phyloP scores from a whole-genome alignment of 2,113 vertebrate species.

The Larimichthys polyactis region DNA sequence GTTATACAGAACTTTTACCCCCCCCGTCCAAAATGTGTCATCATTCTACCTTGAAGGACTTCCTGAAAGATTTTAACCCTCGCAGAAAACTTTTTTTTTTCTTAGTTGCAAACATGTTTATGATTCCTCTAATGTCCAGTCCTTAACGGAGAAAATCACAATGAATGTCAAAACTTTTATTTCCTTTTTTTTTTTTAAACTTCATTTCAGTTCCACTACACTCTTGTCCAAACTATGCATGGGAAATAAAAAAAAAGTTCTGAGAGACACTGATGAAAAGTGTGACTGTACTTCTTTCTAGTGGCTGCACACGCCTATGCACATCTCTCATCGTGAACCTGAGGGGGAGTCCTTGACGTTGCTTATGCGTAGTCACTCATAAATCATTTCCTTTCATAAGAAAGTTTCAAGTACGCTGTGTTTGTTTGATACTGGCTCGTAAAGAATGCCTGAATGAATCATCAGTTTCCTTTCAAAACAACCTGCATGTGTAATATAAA shows the following conservation, averaged over 20 bases:
- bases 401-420: conserved; percentile 15
- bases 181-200: conserved; percentile 67
- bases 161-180: conserved; percentile 81
- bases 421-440: not conserved
- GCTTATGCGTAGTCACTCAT: not conserved
- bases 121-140: conserved; percentile 76
- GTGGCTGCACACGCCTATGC: not conserved
- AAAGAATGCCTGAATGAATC: conserved; percentile 54
- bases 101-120: conserved; percentile 69
- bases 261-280: conserved; percentile 80
- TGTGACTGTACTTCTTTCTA: conserved; percentile 47
- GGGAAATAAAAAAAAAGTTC: conserved; percentile 87
- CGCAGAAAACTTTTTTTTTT: conserved; percentile 50
- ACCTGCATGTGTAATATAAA: not conserved
- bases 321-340: not conserved
- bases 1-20: conserved; percentile 84
- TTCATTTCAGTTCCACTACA: conserved; percentile 83
- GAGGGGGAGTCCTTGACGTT: conserved; percentile 35
- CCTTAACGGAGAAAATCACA: conserved; percentile 73
- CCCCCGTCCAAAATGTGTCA: conserved; percentile 64
- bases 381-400: conserved; percentile 30
- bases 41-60: conserved; percentile 78
- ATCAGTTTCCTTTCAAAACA: conserved; percentile 46
- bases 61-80: conserved; percentile 65
- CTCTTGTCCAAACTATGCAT: conserved; percentile 90